Conservation (phyloP, 2,113 vertebrate genomes). For the Gallinago paraguaiae region DNA sequence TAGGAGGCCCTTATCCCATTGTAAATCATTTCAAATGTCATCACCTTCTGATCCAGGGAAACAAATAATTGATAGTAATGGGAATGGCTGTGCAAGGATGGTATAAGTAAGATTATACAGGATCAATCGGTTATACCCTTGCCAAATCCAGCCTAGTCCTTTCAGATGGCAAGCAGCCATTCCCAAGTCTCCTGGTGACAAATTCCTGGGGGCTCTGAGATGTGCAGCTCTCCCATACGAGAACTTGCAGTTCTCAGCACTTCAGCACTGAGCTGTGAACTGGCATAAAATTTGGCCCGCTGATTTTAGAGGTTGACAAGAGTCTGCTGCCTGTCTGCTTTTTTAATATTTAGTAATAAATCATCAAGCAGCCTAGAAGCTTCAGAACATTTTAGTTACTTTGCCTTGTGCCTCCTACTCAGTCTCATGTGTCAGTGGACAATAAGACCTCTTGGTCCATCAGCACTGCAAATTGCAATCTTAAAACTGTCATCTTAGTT, state of each 20-base stretch:
- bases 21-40: conserved; percentile 8
- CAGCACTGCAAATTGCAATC: neutral
- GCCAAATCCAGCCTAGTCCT: neutral
- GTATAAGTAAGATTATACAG: conserved; percentile 12
- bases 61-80: conserved; percentile 32
- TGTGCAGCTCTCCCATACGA: neutral
- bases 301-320: neutral
- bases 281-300: neutral
- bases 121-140: neutral
- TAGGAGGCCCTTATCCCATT: neutral
- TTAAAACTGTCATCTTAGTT: neutral
- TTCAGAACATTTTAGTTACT: neutral
- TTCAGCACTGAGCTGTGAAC: neutral
- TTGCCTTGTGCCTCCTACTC: neutral
- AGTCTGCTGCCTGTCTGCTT: neutral
- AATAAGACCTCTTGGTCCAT: neutral
- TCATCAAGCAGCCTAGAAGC: neutral
- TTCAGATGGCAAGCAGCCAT: neutral
- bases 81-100: neutral
- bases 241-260: neutral
- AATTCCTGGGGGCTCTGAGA: neutral
- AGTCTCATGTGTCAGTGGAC: neutral
- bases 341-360: conserved; percentile 11
- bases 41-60: conserved; percentile 18
- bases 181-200: neutral